phyloP scores from a whole-genome alignment of 2,888 invertebrate genomes.

The Caenorhabditis japonica region DNA sequence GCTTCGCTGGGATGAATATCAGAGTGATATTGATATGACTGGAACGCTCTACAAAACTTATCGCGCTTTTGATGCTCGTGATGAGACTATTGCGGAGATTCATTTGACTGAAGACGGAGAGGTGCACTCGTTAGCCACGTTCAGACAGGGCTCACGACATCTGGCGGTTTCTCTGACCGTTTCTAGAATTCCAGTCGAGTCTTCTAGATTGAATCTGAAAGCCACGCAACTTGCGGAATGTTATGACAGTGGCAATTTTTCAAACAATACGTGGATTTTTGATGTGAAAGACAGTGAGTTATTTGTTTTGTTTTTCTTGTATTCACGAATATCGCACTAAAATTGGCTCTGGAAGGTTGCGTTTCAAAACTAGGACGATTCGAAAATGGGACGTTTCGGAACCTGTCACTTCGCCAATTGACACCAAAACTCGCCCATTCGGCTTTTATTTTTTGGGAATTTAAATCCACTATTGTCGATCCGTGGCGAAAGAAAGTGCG shows the following conservation, averaged over 20 bases:
- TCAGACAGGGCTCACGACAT: not conserved
- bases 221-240: slow-evolving; percentile 32
- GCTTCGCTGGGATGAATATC: slow-evolving; percentile 6
- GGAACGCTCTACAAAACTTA: slow-evolving; percentile 8
- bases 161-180: slow-evolving; percentile 10
- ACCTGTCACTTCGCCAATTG: too few relatives aligned
- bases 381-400: too few relatives aligned
- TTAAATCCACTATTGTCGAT: too few relatives aligned
- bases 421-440: too few relatives aligned
- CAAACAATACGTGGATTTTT: slow-evolving; percentile 47
- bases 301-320: too few relatives aligned
- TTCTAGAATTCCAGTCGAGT: slow-evolving; percentile 2
- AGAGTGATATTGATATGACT: slow-evolving; percentile 10
- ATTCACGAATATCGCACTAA: too few relatives aligned
- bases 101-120: slow-evolving; percentile 27
- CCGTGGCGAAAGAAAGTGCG: too few relatives aligned
- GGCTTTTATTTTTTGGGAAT: too few relatives aligned
- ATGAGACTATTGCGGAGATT: slow-evolving; percentile 13
- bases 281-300: slow-evolving; percentile 41
- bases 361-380: too few relatives aligned
- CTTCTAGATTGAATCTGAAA: slow-evolving; percentile 10
- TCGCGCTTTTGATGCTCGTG: slow-evolving; percentile 1
- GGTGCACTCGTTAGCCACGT: slow-evolving; percentile 13
- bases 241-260: slow-evolving; percentile 29
- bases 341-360: too few relatives aligned